A percentile compares a stretch with the other conserved stretches of the same genome.
Conservation (phyloP, 1,140 invertebrate genomes). For the Arion vulgaris region DNA sequence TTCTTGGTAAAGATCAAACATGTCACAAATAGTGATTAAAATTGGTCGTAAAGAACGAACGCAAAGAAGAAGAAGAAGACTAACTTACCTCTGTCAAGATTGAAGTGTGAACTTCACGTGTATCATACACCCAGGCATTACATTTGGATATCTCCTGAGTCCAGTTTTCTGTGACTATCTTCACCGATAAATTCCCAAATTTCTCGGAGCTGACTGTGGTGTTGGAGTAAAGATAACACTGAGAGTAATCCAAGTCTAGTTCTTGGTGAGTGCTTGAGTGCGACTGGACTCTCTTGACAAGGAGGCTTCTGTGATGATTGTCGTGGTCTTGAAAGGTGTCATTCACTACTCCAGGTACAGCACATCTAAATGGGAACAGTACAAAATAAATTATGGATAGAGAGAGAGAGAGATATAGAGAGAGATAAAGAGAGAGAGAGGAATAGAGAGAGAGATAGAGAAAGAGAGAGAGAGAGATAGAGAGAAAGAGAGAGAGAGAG, state of each 20-base stretch:
- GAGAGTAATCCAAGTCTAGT: neutral
- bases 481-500: no score
- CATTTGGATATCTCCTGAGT: neutral
- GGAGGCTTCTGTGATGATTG: slow-evolving; percentile 32
- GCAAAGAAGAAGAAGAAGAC: no score
- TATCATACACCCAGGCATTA: neutral
- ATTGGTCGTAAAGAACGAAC: no score
- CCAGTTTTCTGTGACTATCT: no score
- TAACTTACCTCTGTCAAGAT: neutral
- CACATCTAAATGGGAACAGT: slow-evolving; percentile 48
- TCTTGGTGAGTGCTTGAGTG: neutral
- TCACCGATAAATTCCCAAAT: neutral
- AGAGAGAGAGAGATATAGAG: no score
- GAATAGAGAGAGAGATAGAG: no score
- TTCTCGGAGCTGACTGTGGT: neutral
- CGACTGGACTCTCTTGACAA: slow-evolving; percentile 31
- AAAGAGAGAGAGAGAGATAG: no score
- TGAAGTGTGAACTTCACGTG: neutral
- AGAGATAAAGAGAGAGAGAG: no score
- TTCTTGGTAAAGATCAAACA: no score
- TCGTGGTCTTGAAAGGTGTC: slow-evolving; percentile 46
- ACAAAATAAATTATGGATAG: no score
- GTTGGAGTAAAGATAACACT: neutral
- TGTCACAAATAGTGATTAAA: no score
- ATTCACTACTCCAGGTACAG: slow-evolving; percentile 44